Evolutionary conservation across 2,888 invertebrate species (phyloP), one percentile per base, ranked within the genome.

Genomic region (Nemoura dubitans): DNA sequence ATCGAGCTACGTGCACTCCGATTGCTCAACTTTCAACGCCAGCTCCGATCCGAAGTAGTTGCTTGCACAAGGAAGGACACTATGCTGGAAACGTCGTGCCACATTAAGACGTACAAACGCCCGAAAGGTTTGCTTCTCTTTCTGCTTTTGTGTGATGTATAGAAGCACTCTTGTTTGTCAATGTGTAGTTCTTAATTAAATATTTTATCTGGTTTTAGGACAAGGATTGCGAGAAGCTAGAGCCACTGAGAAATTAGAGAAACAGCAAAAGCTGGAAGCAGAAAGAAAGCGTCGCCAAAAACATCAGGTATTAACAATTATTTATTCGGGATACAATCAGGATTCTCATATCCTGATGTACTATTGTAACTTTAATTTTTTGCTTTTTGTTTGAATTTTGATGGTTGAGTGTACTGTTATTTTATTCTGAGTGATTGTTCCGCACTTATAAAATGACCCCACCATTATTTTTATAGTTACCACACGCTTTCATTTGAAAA

Each of bases 151-250:
- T n/a, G n/a, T n/a, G n/a, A n/a, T n/a, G n/a, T n/a, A n/a, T n/a
- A n/a, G n/a, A n/a, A n/a, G n/a, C n/a, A n/a, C n/a, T 36, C 36
- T 36, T 10, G 36, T 36, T 36, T 36, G 36, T n/a, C 36, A 36
- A 3, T 36, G 3, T 36, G 3, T 3, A 36, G 3, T 36, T 36
- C 10, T 36, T 3, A 36, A 36, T 36, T 36, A 6, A 10, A 36
- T 36, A 6, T 36, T 3, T 36, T 36, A 36, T 14, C 59, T 21
- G 3, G 59, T 59, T 59, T 10, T 28, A 81, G 81, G 93, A 14
- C 94, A 94, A 90, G 93, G 93, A 1, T 90, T 95, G 59, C 90
- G 94, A n/a, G 94, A 94, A 90, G 94, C 94, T 0, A 90, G 94
- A 86, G 92, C 94, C 76, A 94, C 94, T 3, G 94, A 94, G 90